phyloP scores from a whole-genome alignment of 2,113 vertebrate species.

The Carassius auratus region DNA sequence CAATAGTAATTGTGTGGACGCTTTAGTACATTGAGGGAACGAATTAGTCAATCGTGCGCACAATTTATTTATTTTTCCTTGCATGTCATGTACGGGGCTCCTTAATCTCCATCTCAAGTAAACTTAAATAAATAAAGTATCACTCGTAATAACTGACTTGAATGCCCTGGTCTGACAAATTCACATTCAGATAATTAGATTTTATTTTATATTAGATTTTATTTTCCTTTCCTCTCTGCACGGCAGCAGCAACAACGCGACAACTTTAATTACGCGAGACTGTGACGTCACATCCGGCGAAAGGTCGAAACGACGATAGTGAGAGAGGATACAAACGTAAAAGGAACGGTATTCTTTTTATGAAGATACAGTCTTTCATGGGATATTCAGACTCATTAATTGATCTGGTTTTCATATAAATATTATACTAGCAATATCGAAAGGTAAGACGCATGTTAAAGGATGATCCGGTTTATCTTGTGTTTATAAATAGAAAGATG shows the following conservation, averaged over 20 bases:
- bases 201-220: too few species aligned
- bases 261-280: neutral
- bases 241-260: conserved; percentile 7
- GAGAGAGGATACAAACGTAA: neutral
- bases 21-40: too few species aligned
- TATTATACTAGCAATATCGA: neutral
- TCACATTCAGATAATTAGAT: neutral
- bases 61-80: too few species aligned
- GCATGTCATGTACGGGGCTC: too few species aligned
- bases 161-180: neutral
- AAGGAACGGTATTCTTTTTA: neutral
- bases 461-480: neutral
- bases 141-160: neutral
- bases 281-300: conserved; percentile 23
- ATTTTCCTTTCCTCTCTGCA: neutral
- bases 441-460: neutral
- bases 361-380: neutral
- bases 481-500: conserved; percentile 1
- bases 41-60: too few species aligned
- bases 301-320: neutral
- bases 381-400: neutral
- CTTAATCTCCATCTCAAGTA: too few species aligned
- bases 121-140: neutral
- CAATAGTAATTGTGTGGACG: too few species aligned
- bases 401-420: neutral